phyloP scores from a whole-genome alignment of 2,888 invertebrate genomes.

The Cryptocheilus praepositus region DNA sequence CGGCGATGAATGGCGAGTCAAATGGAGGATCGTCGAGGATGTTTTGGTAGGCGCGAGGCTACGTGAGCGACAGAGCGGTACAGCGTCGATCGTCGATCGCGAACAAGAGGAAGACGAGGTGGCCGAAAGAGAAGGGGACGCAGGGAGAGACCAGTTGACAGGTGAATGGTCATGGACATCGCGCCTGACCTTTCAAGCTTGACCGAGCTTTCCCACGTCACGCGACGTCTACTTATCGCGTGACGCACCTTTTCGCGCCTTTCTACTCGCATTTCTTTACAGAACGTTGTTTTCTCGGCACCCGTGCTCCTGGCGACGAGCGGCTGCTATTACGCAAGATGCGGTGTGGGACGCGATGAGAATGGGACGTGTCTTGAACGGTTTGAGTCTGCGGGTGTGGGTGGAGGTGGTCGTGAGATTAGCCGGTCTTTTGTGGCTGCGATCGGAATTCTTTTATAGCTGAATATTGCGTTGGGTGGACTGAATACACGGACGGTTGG shows the following conservation, averaged over 20 bases:
- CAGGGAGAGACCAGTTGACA: conserved; percentile 65
- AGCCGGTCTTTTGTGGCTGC: no score
- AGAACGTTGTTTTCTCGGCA: no score
- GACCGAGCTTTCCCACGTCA: conserved; percentile 39
- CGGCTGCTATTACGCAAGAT: no score
- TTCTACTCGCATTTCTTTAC: conserved; percentile 21
- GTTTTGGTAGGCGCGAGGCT: conserved; percentile 71
- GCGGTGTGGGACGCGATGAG: no score
- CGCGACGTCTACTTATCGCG: conserved; percentile 29
- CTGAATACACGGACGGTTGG: no score
- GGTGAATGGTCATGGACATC: conserved; percentile 67
- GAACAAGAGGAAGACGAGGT: conserved; percentile 45
- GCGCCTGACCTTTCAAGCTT: conserved; percentile 4
- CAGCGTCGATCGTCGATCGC: conserved; percentile 51
- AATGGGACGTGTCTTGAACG: no score
- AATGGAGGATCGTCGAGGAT: conserved; percentile 70
- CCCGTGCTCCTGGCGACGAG: no score
- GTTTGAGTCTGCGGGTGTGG: no score
- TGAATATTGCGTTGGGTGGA: no score
- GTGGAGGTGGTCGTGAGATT: no score
- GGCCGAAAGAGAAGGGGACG: conserved; percentile 35
- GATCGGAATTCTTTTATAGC: no score
- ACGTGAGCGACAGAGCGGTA: conserved; percentile 54
- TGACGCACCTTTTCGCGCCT: conserved; percentile 15
- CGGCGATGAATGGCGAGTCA: conserved; percentile 71